phyloP scores from a whole-genome alignment of 2,113 vertebrate species.

The Bettongia penicillata region DNA sequence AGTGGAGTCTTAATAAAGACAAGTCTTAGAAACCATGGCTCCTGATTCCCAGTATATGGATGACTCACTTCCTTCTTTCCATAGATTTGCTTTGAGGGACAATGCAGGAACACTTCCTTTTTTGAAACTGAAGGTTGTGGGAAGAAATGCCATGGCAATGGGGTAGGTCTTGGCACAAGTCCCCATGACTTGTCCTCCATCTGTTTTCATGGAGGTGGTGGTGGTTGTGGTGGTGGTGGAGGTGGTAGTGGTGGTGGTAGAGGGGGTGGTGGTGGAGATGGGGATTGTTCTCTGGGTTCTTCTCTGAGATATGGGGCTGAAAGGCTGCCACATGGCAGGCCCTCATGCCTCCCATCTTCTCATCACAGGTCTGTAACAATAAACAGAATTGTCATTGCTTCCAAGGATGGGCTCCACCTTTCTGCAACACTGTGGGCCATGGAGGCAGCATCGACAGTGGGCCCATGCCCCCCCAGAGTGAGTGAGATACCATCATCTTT shows the following conservation, averaged over 20 bases:
- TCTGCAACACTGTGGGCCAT: constrained; percentile 87
- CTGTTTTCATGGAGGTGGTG: not conserved
- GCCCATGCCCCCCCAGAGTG: constrained; percentile 83
- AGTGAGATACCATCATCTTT: constrained; percentile 51
- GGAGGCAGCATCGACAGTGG: constrained; percentile 97
- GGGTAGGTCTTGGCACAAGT: constrained; percentile 84
- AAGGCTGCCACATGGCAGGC: not conserved
- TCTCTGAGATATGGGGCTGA: not conserved
- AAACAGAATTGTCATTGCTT: constrained; percentile 96
- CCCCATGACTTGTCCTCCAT: not conserved
- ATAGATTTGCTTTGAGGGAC: constrained; percentile 96
- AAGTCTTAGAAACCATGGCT: not conserved
- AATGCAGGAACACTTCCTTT: constrained; percentile 94
- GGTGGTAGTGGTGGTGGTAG: too few relatives aligned
- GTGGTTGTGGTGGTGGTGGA: too few relatives aligned
- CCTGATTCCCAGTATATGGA: not conserved
- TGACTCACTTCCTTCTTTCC: constrained; percentile 9
- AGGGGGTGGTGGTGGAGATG: too few relatives aligned
- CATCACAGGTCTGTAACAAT: constrained; percentile 94
- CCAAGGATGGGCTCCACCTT: constrained; percentile 92
- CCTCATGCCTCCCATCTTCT: not conserved
- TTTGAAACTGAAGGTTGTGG: constrained; percentile 90
- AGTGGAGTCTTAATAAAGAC: not conserved
- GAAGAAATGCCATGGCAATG: constrained; percentile 91
- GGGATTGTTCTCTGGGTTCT: not conserved